Conservation (phyloP, 2,113 vertebrate species). For the Brachypteracias leptosomus region DNA sequence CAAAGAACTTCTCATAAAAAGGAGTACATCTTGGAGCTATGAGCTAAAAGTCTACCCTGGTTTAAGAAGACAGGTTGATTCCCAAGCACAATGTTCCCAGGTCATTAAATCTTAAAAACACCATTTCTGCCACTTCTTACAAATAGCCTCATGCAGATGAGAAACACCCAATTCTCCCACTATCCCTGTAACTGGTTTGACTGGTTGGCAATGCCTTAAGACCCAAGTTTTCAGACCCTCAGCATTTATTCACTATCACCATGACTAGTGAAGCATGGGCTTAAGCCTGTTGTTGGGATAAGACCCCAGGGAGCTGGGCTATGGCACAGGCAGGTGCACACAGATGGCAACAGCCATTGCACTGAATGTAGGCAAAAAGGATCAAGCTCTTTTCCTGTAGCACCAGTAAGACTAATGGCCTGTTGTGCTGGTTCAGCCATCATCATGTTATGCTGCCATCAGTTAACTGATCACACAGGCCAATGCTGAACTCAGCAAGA, state of each 20-base stretch:
- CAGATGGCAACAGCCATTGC: neutral
- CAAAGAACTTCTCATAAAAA: neutral
- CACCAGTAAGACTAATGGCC: neutral
- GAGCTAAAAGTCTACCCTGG: neutral
- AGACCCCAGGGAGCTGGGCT: neutral
- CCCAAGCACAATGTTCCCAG: neutral
- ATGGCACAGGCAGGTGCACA: accelerated
- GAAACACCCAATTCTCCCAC: neutral
- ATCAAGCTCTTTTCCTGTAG: neutral
- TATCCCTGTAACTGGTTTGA: neutral
- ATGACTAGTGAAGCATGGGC: neutral
- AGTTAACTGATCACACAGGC: no score
- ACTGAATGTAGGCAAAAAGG: neutral
- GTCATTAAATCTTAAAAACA: neutral
- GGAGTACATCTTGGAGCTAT: neutral
- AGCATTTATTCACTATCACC: neutral
- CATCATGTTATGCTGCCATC: no score
- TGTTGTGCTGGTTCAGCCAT: no score
- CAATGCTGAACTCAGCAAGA: no score
- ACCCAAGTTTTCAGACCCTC: neutral
- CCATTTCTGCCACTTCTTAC: neutral
- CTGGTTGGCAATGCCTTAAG: neutral
- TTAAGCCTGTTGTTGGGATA: neutral
- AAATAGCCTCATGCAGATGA: neutral
- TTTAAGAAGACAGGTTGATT: neutral